Conservation (phyloP, 2,888 invertebrate genomes). For the Polydrusus tereticollis region DNA sequence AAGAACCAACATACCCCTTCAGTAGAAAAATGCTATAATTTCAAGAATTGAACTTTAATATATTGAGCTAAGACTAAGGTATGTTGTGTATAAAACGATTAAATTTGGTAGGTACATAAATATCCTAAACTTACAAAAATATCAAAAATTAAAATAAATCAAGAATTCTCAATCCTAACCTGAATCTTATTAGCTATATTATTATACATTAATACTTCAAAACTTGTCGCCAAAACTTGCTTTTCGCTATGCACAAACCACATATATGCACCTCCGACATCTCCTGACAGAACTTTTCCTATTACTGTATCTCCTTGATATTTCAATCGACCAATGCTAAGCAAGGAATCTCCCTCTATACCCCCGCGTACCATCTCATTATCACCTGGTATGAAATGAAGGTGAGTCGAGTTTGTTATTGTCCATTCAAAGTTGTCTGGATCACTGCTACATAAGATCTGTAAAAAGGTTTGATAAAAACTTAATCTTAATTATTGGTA, state of each 20-base stretch:
- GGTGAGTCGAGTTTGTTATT: not conserved
- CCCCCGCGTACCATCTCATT: conserved; percentile 1
- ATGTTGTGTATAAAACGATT: no score
- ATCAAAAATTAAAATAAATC: no score
- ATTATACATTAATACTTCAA: conserved; percentile 22
- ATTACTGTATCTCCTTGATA: conserved; percentile 10
- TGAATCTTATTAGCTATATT: no score
- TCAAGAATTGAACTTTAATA: no score
- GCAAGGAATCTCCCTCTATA: not conserved
- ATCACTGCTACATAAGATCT: conserved; percentile 23
- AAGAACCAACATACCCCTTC: no score
- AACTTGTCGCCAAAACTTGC: not conserved
- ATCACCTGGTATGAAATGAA: conserved; percentile 1
- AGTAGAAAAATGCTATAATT: no score
- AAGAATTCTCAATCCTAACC: no score
- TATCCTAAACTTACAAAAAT: no score
- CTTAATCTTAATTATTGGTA: no score
- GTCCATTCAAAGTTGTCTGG: conserved; percentile 21
- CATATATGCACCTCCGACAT: conserved; percentile 13
- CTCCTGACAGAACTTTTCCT: conserved; percentile 20
- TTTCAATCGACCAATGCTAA: conserved; percentile 2
- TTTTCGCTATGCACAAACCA: conserved; percentile 16
- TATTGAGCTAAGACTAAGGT: no score
- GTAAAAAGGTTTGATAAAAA: no score
- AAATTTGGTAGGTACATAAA: no score